Evolutionary conservation across 2,113 vertebrate species (phyloP).

Genomic region (Ancistrus triradiatus): DNA sequence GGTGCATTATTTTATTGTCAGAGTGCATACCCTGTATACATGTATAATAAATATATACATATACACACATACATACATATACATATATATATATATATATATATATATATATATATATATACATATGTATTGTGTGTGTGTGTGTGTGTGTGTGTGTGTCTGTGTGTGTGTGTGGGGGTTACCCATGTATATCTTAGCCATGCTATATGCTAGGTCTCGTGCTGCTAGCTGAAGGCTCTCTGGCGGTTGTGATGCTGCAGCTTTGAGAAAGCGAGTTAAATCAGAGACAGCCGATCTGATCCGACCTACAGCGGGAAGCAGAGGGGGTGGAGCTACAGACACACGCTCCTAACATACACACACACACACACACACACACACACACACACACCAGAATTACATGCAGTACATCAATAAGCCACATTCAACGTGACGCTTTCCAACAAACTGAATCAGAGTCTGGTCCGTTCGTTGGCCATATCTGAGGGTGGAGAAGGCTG

Average conservation of each 20-base stretch:
- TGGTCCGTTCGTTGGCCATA: too few relatives aligned
- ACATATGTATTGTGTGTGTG: too few relatives aligned
- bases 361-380: conserved; percentile 4
- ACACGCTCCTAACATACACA: conserved; percentile 32
- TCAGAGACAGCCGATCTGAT: conserved; percentile 45
- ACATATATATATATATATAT: background rate
- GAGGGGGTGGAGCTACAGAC: conserved; percentile 32
- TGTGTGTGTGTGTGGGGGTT: conserved; percentile 25
- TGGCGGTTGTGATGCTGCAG: conserved; percentile 39
- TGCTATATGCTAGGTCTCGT: conserved; percentile 62
- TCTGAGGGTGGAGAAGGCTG: too few relatives aligned
- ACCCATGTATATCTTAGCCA: conserved; percentile 35
- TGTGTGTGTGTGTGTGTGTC: conserved; percentile 5
- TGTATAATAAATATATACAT: too few relatives aligned
- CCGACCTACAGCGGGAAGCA: conserved; percentile 49
- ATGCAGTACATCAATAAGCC: too few relatives aligned
- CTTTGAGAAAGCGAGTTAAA: conserved; percentile 54
- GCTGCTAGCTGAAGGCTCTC: conserved; percentile 68
- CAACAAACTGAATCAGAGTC: too few relatives aligned
- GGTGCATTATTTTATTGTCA: too few relatives aligned
- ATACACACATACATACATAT: background rate
- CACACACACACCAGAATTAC: background rate
- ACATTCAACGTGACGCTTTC: too few relatives aligned
- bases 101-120: too few relatives aligned
- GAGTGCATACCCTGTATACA: too few relatives aligned